Evolutionary conservation across 2,888 invertebrate species (phyloP), one percentile per base, ranked within the genome.

Genomic region (Trichopoda pennipes): DNA sequence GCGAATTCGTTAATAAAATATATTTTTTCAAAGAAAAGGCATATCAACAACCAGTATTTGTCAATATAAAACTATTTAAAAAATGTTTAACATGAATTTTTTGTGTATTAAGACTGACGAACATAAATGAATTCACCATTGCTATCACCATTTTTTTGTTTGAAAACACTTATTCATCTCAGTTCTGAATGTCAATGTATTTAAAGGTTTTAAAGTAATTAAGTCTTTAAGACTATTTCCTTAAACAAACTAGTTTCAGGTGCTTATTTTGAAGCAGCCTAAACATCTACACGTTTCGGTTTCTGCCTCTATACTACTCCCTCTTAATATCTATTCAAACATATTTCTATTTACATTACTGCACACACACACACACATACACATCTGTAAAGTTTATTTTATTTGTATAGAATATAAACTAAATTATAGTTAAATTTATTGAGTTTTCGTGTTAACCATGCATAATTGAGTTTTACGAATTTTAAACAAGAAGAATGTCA

Each of bases 361-460:
- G 28, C 35, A 23, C 28, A 42, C 42, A 47, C 47, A 53, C 19
- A 49, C 17, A 49, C 47, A 47, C 44, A 60, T 19, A 55, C 47
- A n/a, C n/a, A 23, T 38, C 51, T 28, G 49, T 74, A 61, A 60
- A 72, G 58, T 66, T 58, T 70, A 58, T 58, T 76, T 64, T 81
- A 66, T 68, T 76, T 66, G 69, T 73, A 35, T 64, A 49, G 74
- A 70, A 70, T 69, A 66, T 60, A 72, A 82, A 81, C 70, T 81
- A 81, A 88, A 87, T 88, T 88, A 87, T 87, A 87, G 85, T 87
- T 86, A 88, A 88, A 88, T 88, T 88, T 88, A 88, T 88, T 88
- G 88, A 88, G 89, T 88, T 88, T 89, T 88, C 89, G 89, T 89
- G 89, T 88, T 89, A 89, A 88, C 89, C 88, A 88, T 87, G 89